Evolutionary conservation across 2,113 vertebrate genomes (phyloP).

Genomic region (Brachypodius melanocephalos): DNA sequence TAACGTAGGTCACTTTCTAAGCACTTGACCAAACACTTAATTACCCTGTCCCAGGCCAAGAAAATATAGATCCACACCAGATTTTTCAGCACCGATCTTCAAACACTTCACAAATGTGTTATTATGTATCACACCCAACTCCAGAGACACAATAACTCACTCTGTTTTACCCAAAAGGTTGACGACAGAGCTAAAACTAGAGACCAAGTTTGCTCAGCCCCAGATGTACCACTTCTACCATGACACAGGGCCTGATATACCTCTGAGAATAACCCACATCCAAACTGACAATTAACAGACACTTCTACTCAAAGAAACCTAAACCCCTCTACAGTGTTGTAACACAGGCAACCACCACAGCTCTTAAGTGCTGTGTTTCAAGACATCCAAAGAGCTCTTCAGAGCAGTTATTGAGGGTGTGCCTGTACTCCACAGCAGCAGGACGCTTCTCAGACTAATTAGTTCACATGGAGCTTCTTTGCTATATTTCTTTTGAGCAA

Average conservation of each 20-base stretch:
- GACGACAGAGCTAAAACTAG: background rate
- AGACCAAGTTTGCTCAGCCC: background rate
- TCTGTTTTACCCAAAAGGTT: background rate
- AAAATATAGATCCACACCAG: background rate
- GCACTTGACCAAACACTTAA: background rate
- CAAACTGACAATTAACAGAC: background rate
- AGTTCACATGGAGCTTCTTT: background rate
- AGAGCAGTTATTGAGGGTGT: background rate
- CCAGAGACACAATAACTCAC: background rate
- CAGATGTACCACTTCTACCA: background rate
- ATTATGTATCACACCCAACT: background rate
- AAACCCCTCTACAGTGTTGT: background rate
- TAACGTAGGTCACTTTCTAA: background rate
- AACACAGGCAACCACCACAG: background rate
- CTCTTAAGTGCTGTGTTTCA: background rate
- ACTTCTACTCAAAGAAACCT: background rate
- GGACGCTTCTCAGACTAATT: constrained; percentile 3
- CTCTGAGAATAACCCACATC: background rate
- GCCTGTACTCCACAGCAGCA: background rate
- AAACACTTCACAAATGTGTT: background rate
- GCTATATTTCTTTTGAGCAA: background rate
- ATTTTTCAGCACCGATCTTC: background rate
- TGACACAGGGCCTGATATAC: background rate
- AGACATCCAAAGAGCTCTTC: background rate
- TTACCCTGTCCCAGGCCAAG: background rate